Evolutionary conservation across 2,888 invertebrate genomes (phyloP).

Genomic region (Adelphocoris suturalis): DNA sequence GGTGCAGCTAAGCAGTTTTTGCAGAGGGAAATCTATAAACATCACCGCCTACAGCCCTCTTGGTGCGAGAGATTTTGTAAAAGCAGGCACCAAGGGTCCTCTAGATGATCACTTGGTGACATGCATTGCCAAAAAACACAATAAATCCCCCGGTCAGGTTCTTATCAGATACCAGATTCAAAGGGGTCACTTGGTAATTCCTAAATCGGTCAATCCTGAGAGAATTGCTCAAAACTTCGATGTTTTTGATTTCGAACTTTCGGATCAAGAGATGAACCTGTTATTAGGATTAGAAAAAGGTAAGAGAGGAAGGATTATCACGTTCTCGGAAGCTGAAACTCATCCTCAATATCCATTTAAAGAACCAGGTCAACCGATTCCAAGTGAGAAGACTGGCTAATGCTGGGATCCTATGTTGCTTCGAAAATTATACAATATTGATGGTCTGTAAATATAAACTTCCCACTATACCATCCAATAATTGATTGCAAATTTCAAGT

Average conservation of each 20-base stretch:
- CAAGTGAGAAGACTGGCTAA: background rate
- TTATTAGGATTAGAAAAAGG: slow-evolving; percentile 45
- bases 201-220: slow-evolving; percentile 86
- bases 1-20: slow-evolving; percentile 19
- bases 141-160: slow-evolving; percentile 85
- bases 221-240: slow-evolving; percentile 86
- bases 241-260: slow-evolving; percentile 77
- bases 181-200: slow-evolving; percentile 85
- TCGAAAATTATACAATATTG: no score
- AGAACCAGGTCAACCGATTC: background rate
- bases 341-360: slow-evolving; percentile 57
- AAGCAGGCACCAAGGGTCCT: slow-evolving; percentile 77
- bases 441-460: no score
- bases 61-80: background rate
- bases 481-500: no score
- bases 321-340: background rate
- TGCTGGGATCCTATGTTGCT: no score
- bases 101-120: slow-evolving; percentile 82
- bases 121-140: slow-evolving; percentile 82
- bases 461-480: no score
- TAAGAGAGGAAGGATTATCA: slow-evolving; percentile 26
- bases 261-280: slow-evolving; percentile 47
- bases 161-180: slow-evolving; percentile 85
- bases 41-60: slow-evolving; percentile 51
- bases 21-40: background rate